Conservation (phyloP, 2,888 invertebrate genomes). For the Andrena marginata region DNA sequence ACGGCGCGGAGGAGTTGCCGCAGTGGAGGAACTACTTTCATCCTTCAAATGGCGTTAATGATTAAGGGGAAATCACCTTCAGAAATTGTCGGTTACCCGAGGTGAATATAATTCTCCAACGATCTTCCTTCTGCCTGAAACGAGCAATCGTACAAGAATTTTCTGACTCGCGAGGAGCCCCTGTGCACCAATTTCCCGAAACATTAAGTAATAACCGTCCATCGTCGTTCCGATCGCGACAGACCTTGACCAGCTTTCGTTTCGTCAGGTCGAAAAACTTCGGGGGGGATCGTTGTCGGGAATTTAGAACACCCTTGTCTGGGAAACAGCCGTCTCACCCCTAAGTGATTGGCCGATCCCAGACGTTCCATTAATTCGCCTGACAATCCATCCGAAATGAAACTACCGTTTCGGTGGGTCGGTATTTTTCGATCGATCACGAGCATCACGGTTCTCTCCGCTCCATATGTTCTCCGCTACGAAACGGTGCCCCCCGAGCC, state of each 20-base stretch:
- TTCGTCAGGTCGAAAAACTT: not conserved
- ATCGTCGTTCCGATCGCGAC: not conserved
- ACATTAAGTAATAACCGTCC: not conserved
- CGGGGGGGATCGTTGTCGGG: not conserved
- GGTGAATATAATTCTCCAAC: no score
- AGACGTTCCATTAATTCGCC: constrained; percentile 6
- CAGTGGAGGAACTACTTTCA: not conserved
- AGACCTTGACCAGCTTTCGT: not conserved
- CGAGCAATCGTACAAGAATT: not conserved
- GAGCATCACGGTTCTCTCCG: not conserved
- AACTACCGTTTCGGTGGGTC: not conserved
- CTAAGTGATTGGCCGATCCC: constrained; percentile 17
- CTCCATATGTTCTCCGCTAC: constrained; percentile 31
- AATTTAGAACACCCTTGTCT: not conserved
- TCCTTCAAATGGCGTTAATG: not conserved
- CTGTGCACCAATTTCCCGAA: not conserved
- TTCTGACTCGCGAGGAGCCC: not conserved
- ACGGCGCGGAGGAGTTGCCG: not conserved
- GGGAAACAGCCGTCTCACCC: not conserved
- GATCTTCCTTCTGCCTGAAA: no score
- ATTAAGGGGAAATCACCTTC: not conserved
- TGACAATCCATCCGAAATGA: not conserved
- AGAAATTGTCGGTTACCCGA: not conserved
- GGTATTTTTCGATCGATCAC: constrained; percentile 12
- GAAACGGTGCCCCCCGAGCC: constrained; percentile 36